phyloP scores from a whole-genome alignment of 2,888 invertebrate genomes.

The Agrotis exclamationis region DNA sequence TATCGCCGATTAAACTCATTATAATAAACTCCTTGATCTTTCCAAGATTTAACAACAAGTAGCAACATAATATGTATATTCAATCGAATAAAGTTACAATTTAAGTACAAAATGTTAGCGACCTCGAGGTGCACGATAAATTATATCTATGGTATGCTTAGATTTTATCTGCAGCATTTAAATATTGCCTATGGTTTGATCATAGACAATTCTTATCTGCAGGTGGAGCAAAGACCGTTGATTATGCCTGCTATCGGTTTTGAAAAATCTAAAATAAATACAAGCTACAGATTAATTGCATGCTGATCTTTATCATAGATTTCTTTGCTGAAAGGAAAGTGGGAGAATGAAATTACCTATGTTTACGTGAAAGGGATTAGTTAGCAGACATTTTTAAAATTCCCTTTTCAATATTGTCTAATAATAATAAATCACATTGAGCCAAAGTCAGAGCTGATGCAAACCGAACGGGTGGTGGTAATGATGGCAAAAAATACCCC shows the following conservation, averaged over 20 bases:
- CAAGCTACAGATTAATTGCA: slow-evolving; percentile 22
- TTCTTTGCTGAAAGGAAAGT: slow-evolving; percentile 12
- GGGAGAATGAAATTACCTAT: not conserved
- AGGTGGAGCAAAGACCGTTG: slow-evolving; percentile 12
- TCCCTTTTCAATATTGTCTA: no score
- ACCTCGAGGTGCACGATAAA: slow-evolving; percentile 48
- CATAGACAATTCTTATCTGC: slow-evolving; percentile 37
- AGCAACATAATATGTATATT: not conserved
- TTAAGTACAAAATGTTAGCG: slow-evolving; percentile 51
- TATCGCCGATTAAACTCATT: no score
- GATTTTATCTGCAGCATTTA: slow-evolving; percentile 33
- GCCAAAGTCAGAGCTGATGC: no score
- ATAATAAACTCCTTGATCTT: not conserved
- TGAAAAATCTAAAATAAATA: slow-evolving; percentile 33
- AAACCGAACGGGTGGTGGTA: no score
- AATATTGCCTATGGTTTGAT: slow-evolving; percentile 32
- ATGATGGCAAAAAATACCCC: no score
- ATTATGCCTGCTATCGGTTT: slow-evolving; percentile 14
- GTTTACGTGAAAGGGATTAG: not conserved
- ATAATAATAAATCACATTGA: no score
- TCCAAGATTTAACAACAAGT: not conserved
- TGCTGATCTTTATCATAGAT: slow-evolving; percentile 5
- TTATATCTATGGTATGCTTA: slow-evolving; percentile 11
- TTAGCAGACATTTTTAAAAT: not conserved
- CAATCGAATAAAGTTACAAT: slow-evolving; percentile 18